phyloP scores from a whole-genome alignment of 2,888 invertebrate genomes.

The Dioctria linearis region DNA sequence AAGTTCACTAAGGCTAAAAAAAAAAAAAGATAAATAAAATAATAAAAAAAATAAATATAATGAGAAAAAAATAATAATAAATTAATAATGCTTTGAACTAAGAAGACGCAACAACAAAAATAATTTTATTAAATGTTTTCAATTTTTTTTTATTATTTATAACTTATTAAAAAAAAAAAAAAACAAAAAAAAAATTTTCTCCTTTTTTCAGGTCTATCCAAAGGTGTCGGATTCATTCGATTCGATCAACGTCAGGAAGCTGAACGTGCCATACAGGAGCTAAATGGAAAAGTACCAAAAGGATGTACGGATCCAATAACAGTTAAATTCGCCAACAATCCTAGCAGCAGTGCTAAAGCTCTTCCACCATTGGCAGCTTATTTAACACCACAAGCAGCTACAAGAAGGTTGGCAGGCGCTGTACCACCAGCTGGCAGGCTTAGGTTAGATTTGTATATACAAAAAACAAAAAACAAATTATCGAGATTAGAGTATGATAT shows the following conservation, averaged over 20 bases:
- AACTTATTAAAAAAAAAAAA: background rate
- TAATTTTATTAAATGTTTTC: no score
- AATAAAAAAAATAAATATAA: conserved; percentile 25
- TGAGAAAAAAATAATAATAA: conserved; percentile 28
- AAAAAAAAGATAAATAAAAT: background rate
- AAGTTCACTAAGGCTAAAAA: conserved; percentile 23
- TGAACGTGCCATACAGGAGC: conserved; percentile 90
- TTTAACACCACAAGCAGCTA: conserved; percentile 85
- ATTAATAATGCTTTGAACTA: background rate
- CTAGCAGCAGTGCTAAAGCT: conserved; percentile 89
- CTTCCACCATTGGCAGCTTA: conserved; percentile 88
- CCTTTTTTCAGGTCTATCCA: conserved; percentile 82
- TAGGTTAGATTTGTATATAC: conserved; percentile 74
- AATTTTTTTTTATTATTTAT: no score
- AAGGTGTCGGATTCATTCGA: conserved; percentile 94
- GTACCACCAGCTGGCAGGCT: conserved; percentile 80
- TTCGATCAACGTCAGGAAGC: conserved; percentile 94
- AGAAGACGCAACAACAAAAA: no score
- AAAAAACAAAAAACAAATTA: conserved; percentile 12
- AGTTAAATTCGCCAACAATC: conserved; percentile 95
- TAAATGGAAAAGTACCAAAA: conserved; percentile 92
- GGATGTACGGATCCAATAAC: conserved; percentile 92
- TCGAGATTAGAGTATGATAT: background rate
- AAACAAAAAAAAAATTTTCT: background rate
- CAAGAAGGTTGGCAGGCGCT: conserved; percentile 88